Percentiles rank a stretch among this genome's conserved stretches.
Evolutionary conservation across 2,113 vertebrate genomes (phyloP).

Genomic region (Petroica traversi): DNA sequence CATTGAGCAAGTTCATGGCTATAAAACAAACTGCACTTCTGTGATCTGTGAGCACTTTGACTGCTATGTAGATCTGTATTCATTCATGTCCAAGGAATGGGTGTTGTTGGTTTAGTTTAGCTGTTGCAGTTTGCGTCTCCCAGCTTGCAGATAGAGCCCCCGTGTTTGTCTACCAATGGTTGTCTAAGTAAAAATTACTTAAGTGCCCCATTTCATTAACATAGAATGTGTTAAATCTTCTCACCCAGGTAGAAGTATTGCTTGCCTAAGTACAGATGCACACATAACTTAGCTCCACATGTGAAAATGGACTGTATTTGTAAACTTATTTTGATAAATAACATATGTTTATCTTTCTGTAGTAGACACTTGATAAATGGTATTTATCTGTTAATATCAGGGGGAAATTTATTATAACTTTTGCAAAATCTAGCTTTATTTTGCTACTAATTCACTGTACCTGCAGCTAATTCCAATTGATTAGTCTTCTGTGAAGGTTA

Average conservation of each 20-base stretch:
- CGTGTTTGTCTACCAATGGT: neutral
- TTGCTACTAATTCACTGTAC: neutral
- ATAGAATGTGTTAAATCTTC: neutral
- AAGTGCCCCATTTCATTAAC: neutral
- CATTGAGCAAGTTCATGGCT: constrained; percentile 79
- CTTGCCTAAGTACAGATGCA: neutral
- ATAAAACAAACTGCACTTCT: constrained; percentile 72
- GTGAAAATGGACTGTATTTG: neutral
- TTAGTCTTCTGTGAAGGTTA: neutral
- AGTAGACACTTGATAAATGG: neutral
- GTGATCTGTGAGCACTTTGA: constrained; percentile 48
- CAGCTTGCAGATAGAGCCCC: neutral
- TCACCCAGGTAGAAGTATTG: neutral
- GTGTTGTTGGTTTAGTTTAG: neutral
- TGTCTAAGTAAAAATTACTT: neutral
- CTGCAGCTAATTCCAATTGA: neutral
- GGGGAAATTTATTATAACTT: neutral
- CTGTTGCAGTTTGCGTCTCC: neutral
- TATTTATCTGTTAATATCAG: neutral
- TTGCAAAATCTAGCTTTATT: neutral
- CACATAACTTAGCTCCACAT: neutral
- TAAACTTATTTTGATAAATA: neutral
- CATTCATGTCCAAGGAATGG: neutral
- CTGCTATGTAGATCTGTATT: neutral
- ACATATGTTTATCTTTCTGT: neutral